Conservation (phyloP, 2,113 vertebrate genomes). For the Rallus limicola region DNA sequence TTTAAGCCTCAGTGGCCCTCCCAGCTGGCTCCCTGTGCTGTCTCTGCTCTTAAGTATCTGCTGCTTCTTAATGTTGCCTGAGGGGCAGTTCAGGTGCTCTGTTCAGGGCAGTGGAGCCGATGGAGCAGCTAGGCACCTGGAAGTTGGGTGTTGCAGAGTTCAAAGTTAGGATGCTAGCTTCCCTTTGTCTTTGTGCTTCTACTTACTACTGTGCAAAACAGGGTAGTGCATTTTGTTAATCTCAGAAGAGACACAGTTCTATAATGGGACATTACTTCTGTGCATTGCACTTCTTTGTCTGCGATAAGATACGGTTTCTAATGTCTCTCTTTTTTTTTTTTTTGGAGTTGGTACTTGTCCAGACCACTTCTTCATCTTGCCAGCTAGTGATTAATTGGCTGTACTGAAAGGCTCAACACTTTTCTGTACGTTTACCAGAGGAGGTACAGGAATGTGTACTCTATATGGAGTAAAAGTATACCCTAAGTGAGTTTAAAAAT, state of each 20-base stretch:
- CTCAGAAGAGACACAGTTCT: slow-evolving; percentile 29
- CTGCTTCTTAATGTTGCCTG: background rate
- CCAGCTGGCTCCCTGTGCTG: background rate
- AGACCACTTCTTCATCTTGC: slow-evolving; percentile 62
- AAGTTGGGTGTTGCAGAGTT: background rate
- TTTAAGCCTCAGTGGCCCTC: background rate
- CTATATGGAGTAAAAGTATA: slow-evolving; percentile 11
- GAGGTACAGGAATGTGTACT: slow-evolving; percentile 34
- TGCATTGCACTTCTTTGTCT: slow-evolving; percentile 54
- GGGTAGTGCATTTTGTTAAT: background rate
- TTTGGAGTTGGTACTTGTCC: slow-evolving; percentile 44
- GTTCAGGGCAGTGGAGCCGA: background rate
- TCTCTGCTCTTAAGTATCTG: background rate
- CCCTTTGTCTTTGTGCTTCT: background rate
- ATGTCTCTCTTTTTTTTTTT: background rate
- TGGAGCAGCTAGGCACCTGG: background rate
- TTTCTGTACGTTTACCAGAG: slow-evolving; percentile 49
- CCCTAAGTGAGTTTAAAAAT: slow-evolving; percentile 54
- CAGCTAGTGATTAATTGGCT: slow-evolving; percentile 67
- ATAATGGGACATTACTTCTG: slow-evolving; percentile 54
- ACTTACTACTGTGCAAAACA: background rate
- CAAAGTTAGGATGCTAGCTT: background rate
- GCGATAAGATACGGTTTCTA: slow-evolving; percentile 44
- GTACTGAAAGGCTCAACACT: slow-evolving; percentile 63
- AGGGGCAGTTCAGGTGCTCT: background rate